Conservation (phyloP, 2,797 vertebrate species). For the Phaenicophaeus curvirostris region DNA sequence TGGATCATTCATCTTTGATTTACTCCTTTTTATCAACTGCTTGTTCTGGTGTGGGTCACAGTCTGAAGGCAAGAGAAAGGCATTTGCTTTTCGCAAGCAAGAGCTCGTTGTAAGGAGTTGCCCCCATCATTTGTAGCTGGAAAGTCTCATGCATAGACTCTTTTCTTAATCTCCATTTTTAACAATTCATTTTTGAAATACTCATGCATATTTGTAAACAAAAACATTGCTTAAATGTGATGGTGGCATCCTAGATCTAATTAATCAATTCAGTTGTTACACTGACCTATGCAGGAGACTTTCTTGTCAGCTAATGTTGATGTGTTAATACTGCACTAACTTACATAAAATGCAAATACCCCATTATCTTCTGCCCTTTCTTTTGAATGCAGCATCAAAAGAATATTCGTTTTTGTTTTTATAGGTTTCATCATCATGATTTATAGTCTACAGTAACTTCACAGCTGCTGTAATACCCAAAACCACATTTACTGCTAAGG, state of each 20-base stretch:
- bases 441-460: conserved; percentile 71
- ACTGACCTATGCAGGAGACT: neutral
- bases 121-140: neutral
- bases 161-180: neutral
- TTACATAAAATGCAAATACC: conserved; percentile 15
- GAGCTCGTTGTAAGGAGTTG: neutral
- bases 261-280: neutral
- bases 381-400: conserved; percentile 57
- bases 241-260: neutral
- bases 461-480: conserved; percentile 65
- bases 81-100: neutral
- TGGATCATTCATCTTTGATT: neutral
- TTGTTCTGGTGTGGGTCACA: neutral
- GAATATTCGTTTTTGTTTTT: conserved; percentile 68
- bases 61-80: neutral
- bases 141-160: neutral
- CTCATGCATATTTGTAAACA: neutral
- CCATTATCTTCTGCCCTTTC: conserved; percentile 13
- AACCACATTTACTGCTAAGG: conserved; percentile 67
- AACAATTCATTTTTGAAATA: neutral
- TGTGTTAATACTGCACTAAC: conserved; percentile 25
- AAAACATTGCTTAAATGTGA: neutral
- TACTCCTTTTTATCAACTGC: neutral
- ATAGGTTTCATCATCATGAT: conserved; percentile 69
- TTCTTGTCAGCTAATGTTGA: neutral